Conservation (phyloP, 2,113 vertebrate genomes). For the Microcebus jonahi region DNA sequence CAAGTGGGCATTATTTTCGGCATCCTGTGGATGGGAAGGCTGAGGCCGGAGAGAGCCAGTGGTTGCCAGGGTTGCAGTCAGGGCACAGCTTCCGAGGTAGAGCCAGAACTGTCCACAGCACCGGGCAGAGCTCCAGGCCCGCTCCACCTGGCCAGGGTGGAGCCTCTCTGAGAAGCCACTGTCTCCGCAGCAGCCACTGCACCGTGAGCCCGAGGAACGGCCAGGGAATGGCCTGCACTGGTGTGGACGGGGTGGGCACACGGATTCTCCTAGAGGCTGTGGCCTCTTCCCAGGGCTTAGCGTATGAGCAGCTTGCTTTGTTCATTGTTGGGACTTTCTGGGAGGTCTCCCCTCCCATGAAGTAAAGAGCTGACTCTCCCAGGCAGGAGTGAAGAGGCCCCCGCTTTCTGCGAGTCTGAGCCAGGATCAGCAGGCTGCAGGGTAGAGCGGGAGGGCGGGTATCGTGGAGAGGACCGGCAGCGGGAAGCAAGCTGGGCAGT, state of each 20-base stretch:
- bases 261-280: neutral
- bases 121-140: neutral
- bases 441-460: no score
- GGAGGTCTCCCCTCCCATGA: neutral
- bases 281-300: neutral
- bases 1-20: neutral
- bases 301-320: neutral
- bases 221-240: neutral
- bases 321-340: neutral
- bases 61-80: neutral
- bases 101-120: neutral
- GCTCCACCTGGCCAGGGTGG: no score
- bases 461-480: neutral
- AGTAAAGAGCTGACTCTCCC: neutral
- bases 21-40: neutral
- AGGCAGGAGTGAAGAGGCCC: neutral
- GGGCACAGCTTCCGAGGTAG: neutral
- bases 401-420: rapidly evolving
- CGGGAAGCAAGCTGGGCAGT: no score
- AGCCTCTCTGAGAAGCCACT: neutral
- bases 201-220: neutral
- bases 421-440: neutral
- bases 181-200: neutral
- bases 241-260: no score
- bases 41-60: neutral